A percentile compares a stretch with the other conserved stretches of the same genome.
Evolutionary conservation across 2,888 invertebrate species (phyloP).

Genomic region (Apamea crenata): DNA sequence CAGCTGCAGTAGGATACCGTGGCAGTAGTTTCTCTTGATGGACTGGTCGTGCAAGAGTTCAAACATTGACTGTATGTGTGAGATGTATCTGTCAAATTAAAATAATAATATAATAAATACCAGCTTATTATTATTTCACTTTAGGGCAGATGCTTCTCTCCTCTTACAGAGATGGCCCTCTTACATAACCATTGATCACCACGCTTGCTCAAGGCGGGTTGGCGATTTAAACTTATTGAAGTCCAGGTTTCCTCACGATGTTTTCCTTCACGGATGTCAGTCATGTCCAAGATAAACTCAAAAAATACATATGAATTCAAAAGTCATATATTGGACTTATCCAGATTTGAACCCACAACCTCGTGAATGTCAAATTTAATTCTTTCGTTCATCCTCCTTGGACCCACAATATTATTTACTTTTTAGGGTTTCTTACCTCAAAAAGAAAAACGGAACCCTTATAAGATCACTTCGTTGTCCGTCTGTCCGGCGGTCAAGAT

Average conservation of each 20-base stretch:
- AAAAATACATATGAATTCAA: not conserved
- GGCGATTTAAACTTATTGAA: not conserved
- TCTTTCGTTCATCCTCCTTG: not conserved
- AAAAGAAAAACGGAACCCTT: too few relatives aligned
- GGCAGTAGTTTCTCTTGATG: slow-evolving; percentile 90
- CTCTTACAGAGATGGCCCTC: not conserved
- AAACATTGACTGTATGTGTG: slow-evolving; percentile 73
- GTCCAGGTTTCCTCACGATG: not conserved
- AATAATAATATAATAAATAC: not conserved
- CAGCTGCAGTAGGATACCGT: slow-evolving; percentile 91
- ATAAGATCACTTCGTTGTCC: too few relatives aligned
- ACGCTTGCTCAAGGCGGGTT: not conserved
- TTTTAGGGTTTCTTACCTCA: too few relatives aligned
- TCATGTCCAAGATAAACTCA: not conserved
- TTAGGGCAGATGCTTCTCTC: not conserved
- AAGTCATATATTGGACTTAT: not conserved
- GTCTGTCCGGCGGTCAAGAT: too few relatives aligned
- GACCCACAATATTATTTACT: not conserved
- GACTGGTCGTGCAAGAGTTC: slow-evolving; percentile 64
- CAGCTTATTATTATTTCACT: not conserved
- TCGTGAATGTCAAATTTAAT: not conserved
- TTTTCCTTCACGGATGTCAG: not conserved
- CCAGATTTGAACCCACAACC: too few relatives aligned
- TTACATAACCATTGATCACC: not conserved
- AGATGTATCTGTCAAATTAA: slow-evolving; percentile 46